Percentiles rank a stretch among this genome's conserved stretches.
Evolutionary conservation across 2,113 vertebrate species (phyloP).

Genomic region (Lophius piscatorius): DNA sequence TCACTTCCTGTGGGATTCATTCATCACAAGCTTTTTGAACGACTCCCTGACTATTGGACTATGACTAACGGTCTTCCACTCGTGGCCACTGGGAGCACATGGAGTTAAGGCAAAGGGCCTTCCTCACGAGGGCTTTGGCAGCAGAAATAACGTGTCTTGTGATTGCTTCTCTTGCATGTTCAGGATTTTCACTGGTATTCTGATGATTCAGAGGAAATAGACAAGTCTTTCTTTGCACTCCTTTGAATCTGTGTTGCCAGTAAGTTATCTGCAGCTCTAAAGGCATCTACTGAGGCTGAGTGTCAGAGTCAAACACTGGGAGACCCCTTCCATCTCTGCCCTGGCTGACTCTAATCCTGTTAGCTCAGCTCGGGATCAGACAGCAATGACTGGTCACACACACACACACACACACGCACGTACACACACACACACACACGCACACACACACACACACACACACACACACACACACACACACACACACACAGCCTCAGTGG

Average conservation of each 20-base stretch:
- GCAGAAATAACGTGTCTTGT: neutral
- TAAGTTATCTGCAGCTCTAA: constrained; percentile 36
- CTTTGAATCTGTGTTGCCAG: constrained; percentile 36
- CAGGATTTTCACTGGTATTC: constrained; percentile 11
- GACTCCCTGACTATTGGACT: too few species aligned
- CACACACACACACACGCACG: too few species aligned
- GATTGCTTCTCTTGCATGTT: constrained; percentile 17
- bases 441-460: constrained; percentile 9
- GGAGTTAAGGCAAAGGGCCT: neutral
- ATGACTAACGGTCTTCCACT: neutral
- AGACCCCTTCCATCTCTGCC: constrained; percentile 48
- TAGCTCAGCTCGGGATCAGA: constrained; percentile 67
- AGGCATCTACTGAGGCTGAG: constrained; percentile 53
- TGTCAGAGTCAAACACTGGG: constrained; percentile 52
- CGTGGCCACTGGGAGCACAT: constrained; percentile 7
- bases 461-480: constrained; percentile 10
- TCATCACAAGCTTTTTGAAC: neutral
- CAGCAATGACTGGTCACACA: constrained; percentile 54
- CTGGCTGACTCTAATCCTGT: constrained; percentile 73
- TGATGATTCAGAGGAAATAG: constrained; percentile 4
- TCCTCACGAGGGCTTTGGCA: constrained; percentile 6
- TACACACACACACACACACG: constrained; percentile 8
- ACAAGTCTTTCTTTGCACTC: constrained; percentile 1
- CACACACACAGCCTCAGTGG: constrained; percentile 12
- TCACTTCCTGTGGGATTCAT: constrained; percentile 18